These are phyloP conservation scores for Lepisosteus oculatus DNA, from an alignment of 2,113 vertebrate species.

Conservation along the genomic window DNA sequence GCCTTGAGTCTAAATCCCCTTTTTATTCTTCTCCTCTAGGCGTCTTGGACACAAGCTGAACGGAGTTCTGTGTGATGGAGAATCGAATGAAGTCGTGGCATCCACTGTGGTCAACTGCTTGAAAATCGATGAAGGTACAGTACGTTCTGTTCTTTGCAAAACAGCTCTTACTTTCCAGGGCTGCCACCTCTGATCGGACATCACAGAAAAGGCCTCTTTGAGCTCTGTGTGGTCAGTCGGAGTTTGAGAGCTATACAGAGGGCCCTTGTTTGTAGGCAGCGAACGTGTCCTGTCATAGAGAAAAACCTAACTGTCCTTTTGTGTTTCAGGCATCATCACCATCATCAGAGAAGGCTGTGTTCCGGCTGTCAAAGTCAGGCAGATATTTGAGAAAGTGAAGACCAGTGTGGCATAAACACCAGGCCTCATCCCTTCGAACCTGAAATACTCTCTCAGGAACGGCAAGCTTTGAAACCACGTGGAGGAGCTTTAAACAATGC, in stretches of 20 bases:
- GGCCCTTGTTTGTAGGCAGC: too few relatives aligned
- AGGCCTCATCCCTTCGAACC: not conserved
- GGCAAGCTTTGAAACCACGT: too few relatives aligned
- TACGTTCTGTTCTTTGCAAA: not conserved
- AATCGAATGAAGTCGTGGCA: slow-evolving; percentile 77
- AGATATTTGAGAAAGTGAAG: slow-evolving; percentile 80
- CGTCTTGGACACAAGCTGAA: slow-evolving; percentile 81
- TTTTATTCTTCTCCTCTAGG: slow-evolving; percentile 42
- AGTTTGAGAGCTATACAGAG: too few relatives aligned
- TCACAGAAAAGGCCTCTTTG: slow-evolving; percentile 5
- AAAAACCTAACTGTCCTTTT: too few relatives aligned
- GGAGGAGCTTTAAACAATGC: too few relatives aligned
- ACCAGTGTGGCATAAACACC: slow-evolving; percentile 23
- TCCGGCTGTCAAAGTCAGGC: slow-evolving; percentile 69
- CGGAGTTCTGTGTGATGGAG: slow-evolving; percentile 82
- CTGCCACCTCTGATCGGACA: too few relatives aligned
- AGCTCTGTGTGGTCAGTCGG: slow-evolving; percentile 2
- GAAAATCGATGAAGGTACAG: slow-evolving; percentile 76
- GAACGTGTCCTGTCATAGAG: too few relatives aligned
- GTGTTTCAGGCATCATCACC: slow-evolving; percentile 63
- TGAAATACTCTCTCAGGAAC: too few relatives aligned
- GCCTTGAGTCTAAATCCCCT: too few relatives aligned
- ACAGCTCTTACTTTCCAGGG: not conserved
- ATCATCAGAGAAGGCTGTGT: slow-evolving; percentile 83
- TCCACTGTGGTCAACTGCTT: slow-evolving; percentile 86